phyloP scores from a whole-genome alignment of 2,797 vertebrate species.

The Emydoidea blandingii region DNA sequence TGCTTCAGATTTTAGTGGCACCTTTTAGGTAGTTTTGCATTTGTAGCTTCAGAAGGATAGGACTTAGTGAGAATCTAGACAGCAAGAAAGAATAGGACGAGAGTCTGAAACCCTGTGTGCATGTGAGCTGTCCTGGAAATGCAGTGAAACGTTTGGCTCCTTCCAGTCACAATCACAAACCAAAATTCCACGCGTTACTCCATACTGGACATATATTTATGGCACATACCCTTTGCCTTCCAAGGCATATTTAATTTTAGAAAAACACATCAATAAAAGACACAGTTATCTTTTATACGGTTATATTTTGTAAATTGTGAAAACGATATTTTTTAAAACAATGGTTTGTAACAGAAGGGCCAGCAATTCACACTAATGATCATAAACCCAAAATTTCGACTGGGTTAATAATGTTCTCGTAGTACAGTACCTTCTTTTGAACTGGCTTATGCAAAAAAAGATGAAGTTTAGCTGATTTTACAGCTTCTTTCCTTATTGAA shows the following conservation, averaged over 20 bases:
- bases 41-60: slow-evolving; percentile 27
- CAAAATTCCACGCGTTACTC: slow-evolving; percentile 32
- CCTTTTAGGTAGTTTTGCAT: slow-evolving; percentile 16
- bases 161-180: slow-evolving; percentile 40
- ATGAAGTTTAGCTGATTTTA: fast-evolving
- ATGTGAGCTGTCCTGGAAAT: slow-evolving; percentile 1
- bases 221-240: background rate
- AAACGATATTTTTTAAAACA: fast-evolving
- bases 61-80: slow-evolving; percentile 42
- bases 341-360: background rate
- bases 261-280: background rate
- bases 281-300: background rate
- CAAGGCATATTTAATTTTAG: background rate
- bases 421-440: too few species aligned
- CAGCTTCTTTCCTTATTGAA: background rate
- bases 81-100: slow-evolving; percentile 51
- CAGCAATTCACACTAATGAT: background rate
- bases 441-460: background rate
- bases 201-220: background rate
- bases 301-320: background rate
- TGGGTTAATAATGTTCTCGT: background rate
- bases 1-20: slow-evolving; percentile 38
- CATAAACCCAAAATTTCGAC: background rate
- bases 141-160: background rate
- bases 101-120: background rate